Conservation (phyloP, 2,797 vertebrate species). For the Bryconaethiops microstoma region DNA sequence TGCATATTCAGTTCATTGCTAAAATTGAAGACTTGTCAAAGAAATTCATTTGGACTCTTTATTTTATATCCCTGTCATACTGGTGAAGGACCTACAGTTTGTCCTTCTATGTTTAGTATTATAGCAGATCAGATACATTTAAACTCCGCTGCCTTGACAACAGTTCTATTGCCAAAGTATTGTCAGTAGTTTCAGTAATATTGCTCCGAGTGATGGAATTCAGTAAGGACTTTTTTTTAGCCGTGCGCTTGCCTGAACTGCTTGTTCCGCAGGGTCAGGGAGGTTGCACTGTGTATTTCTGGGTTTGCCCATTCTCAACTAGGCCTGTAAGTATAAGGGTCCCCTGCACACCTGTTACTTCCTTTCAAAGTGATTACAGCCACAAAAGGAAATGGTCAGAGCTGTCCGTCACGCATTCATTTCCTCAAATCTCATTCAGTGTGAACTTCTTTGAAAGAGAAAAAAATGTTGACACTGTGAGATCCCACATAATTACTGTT, state of each 20-base stretch:
- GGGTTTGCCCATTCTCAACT: not conserved
- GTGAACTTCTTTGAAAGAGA: constrained; percentile 26
- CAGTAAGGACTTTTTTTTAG: constrained; percentile 18
- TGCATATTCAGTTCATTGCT: constrained; percentile 44
- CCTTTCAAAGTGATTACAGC: constrained; percentile 51
- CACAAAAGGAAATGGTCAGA: constrained; percentile 51
- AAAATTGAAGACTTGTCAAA: constrained; percentile 54
- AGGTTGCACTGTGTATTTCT: constrained; percentile 28
- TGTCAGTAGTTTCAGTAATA: not conserved
- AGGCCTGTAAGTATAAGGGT: constrained; percentile 27
- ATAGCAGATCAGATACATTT: not conserved
- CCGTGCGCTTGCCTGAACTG: not conserved
- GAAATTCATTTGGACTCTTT: constrained; percentile 13
- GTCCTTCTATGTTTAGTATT: not conserved
- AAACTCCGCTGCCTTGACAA: not conserved
- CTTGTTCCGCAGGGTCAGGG: constrained; percentile 10
- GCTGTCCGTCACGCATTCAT: constrained; percentile 50
- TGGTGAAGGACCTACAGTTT: not conserved
- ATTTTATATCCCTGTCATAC: not conserved
- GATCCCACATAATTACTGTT: constrained; percentile 26
- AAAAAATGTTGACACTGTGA: constrained; percentile 42
- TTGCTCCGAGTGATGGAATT: not conserved
- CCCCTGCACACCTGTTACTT: constrained; percentile 59
- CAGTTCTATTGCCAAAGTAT: too few relatives aligned
- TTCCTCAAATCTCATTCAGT: constrained; percentile 19